These are phyloP conservation scores for Heliothis peltigera DNA, from an alignment of 2,888 invertebrate species.

Conservation along the genomic window DNA sequence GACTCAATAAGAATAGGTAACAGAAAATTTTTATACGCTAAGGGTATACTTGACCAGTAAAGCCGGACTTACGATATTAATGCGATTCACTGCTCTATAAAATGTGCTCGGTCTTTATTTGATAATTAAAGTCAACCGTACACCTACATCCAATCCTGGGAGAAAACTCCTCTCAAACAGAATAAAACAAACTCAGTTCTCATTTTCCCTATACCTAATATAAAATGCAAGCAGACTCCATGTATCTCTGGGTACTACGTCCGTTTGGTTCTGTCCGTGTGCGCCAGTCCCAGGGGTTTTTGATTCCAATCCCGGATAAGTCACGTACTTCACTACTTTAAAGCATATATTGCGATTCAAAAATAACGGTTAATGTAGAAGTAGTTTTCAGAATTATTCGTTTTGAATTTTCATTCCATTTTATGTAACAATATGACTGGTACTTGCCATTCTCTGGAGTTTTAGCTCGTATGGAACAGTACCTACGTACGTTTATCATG, in stretches of 20 bases:
- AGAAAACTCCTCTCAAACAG: slow-evolving; percentile 38
- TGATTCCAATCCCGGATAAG: slow-evolving; percentile 44
- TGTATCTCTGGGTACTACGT: slow-evolving; percentile 26
- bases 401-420: slow-evolving; percentile 5
- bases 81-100: slow-evolving; percentile 8
- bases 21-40: too few relatives aligned
- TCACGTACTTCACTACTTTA: slow-evolving; percentile 41
- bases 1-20: too few relatives aligned
- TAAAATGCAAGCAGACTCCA: slow-evolving; percentile 49
- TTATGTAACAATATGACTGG: slow-evolving; percentile 1
- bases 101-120: slow-evolving; percentile 9
- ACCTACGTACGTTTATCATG: too few relatives aligned
- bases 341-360: slow-evolving; percentile 30
- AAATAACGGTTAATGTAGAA: slow-evolving; percentile 22
- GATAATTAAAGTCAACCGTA: slow-evolving; percentile 34
- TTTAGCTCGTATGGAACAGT: neutral
- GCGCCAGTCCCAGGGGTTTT: slow-evolving; percentile 47
- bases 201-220: slow-evolving; percentile 49
- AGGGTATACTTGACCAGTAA: neutral
- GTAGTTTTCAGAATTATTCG: slow-evolving; percentile 17
- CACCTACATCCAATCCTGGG: slow-evolving; percentile 34
- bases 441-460: neutral
- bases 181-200: slow-evolving; percentile 47
- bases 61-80: neutral
- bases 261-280: slow-evolving; percentile 25